Conservation (phyloP, 2,888 invertebrate species). For the Xestobium rufovillosum region DNA sequence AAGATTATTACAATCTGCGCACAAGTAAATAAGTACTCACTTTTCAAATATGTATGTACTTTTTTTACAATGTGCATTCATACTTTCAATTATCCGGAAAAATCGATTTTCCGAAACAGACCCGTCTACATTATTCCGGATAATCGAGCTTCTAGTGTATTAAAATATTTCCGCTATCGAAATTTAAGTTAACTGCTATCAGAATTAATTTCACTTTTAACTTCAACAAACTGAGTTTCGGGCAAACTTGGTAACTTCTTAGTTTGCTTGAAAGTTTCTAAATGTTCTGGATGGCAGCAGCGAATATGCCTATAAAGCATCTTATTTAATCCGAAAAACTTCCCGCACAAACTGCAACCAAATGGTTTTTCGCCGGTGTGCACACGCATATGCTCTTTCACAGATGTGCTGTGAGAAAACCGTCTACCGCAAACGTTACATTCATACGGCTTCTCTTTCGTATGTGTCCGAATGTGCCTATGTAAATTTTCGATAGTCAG, state of each 20-base stretch:
- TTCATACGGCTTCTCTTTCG: constrained; percentile 34
- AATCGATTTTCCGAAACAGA: too few relatives aligned
- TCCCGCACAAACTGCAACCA: constrained; percentile 31
- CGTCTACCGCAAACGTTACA: constrained; percentile 33
- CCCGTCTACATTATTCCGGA: too few relatives aligned
- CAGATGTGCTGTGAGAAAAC: constrained; percentile 38
- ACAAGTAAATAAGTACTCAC: too few relatives aligned
- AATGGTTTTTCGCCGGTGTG: constrained; percentile 37
- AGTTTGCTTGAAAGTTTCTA: constrained; percentile 29
- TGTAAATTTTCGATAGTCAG: constrained; percentile 34
- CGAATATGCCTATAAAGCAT: constrained; percentile 34
- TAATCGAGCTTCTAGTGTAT: too few relatives aligned
- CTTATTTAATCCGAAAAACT: constrained; percentile 30
- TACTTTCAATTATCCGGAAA: too few relatives aligned
- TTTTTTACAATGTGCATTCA: too few relatives aligned
- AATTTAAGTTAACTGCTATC: too few relatives aligned
- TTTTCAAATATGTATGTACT: too few relatives aligned
- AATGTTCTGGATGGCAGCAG: constrained; percentile 32
- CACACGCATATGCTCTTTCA: constrained; percentile 35
- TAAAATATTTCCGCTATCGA: too few relatives aligned
- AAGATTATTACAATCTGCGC: too few relatives aligned
- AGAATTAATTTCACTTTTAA: constrained; percentile 2
- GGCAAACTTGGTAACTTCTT: background rate
- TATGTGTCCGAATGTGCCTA: constrained; percentile 35
- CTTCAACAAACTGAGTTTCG: background rate